phyloP scores from a whole-genome alignment of 1,140 invertebrate species.

The Caenorhabditis tropicalis region DNA sequence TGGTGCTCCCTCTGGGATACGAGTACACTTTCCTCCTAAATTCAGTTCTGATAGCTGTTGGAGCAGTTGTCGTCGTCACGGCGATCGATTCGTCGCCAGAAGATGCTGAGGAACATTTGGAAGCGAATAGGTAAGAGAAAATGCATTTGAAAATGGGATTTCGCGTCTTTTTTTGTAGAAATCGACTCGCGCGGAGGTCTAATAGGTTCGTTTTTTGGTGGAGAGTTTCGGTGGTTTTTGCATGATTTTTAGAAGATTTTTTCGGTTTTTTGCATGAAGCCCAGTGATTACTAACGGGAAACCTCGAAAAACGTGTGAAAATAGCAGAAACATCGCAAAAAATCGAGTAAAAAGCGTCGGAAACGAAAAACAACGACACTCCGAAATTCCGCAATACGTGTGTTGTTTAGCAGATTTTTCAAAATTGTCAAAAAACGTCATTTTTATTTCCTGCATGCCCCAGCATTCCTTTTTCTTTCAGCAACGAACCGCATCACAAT shows the following conservation, averaged over 20 bases:
- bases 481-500: background rate
- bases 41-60: constrained; percentile 72
- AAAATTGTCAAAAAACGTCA: background rate
- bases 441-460: background rate
- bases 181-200: background rate
- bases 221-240: background rate
- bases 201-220: background rate
- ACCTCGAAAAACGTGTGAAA: too few relatives aligned
- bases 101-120: constrained; percentile 48
- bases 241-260: too few relatives aligned
- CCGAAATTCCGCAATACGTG: too few relatives aligned
- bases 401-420: background rate
- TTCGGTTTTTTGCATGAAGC: too few relatives aligned
- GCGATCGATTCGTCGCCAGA: constrained; percentile 72
- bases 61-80: constrained; percentile 72
- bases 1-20: constrained; percentile 74
- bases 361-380: too few relatives aligned
- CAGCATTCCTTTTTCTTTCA: background rate
- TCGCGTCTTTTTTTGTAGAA: too few relatives aligned
- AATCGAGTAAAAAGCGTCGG: too few relatives aligned
- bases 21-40: constrained; percentile 74
- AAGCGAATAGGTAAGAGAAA: constrained; percentile 42
- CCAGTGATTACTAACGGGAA: too few relatives aligned
- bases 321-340: too few relatives aligned
- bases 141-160: background rate